phyloP scores from a whole-genome alignment of 2,888 invertebrate species.

The Hirtodrosophila trivittata region DNA sequence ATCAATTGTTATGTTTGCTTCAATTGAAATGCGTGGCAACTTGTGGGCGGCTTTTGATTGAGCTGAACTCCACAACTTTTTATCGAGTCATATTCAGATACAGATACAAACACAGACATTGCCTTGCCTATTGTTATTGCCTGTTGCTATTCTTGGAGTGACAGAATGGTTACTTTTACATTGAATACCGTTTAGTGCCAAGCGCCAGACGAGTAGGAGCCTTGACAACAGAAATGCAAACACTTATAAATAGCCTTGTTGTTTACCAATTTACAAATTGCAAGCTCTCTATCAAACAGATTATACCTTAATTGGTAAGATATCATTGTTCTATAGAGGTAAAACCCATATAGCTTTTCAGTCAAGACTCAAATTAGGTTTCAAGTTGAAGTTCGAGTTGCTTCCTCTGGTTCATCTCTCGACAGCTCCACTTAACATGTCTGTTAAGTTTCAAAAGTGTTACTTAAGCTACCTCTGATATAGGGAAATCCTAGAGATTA shows the following conservation, averaged over 20 bases:
- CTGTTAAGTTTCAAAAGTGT: too few species aligned
- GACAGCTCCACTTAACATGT: too few species aligned
- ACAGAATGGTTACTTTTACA: constrained; percentile 15
- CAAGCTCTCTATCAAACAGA: too few species aligned
- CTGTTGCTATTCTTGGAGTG: constrained; percentile 31
- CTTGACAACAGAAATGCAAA: constrained; percentile 14
- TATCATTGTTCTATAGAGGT: too few species aligned
- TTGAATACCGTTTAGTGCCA: not conserved
- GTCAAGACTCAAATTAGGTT: too few species aligned
- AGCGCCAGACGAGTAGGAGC: constrained; percentile 5
- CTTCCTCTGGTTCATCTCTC: too few species aligned
- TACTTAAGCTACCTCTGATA: too few species aligned
- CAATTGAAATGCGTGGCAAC: constrained; percentile 39
- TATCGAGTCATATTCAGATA: not conserved
- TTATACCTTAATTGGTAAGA: too few species aligned
- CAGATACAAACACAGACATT: not conserved
- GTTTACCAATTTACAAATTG: too few species aligned
- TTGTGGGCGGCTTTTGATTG: constrained; percentile 52
- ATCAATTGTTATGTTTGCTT: constrained; percentile 30
- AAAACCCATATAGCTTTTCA: too few species aligned
- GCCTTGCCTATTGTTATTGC: constrained; percentile 35
- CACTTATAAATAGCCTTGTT: constrained; percentile 1
- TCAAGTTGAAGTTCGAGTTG: too few species aligned
- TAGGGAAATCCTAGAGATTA: too few species aligned
- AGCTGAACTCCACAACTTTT: constrained; percentile 22